Evolutionary conservation across 2,113 vertebrate genomes (phyloP).

Genomic region (Chamaea fasciata): DNA sequence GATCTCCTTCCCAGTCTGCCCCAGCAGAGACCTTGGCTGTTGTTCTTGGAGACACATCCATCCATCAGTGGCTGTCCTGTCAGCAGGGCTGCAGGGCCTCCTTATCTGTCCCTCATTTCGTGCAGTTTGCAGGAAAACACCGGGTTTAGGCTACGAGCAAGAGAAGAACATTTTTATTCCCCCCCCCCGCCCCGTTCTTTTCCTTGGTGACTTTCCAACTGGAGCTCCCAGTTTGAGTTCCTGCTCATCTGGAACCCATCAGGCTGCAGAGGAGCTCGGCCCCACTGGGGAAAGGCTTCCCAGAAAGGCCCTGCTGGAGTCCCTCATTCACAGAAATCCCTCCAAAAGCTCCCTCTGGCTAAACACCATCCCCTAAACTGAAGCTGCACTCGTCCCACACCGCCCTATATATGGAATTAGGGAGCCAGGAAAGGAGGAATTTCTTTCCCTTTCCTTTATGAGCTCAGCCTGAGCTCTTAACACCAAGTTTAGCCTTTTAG

Average conservation of each 20-base stretch:
- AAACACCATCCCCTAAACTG: neutral
- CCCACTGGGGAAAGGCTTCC: neutral
- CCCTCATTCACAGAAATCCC: neutral
- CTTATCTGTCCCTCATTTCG: neutral
- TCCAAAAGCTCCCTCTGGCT: neutral
- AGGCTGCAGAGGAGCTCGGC: neutral
- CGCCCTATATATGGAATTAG: neutral
- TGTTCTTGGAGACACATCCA: neutral
- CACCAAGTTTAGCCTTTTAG: neutral
- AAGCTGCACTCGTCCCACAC: neutral
- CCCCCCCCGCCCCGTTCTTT: neutral
- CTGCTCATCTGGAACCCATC: constrained; percentile 1
- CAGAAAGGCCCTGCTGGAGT: constrained; percentile 5
- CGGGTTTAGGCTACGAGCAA: neutral
- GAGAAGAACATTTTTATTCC: neutral
- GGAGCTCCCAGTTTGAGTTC: neutral
- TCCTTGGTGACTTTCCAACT: neutral
- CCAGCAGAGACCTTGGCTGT: neutral
- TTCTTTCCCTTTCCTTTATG: neutral
- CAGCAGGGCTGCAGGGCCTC: neutral
- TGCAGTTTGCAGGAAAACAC: neutral
- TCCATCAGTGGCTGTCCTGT: neutral
- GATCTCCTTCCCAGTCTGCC: neutral
- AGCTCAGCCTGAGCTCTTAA: neutral
- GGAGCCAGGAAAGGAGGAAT: neutral